These are phyloP conservation scores for Hippocampus abdominalis DNA, from an alignment of 2,113 vertebrate genomes.

Conservation along the genomic window DNA sequence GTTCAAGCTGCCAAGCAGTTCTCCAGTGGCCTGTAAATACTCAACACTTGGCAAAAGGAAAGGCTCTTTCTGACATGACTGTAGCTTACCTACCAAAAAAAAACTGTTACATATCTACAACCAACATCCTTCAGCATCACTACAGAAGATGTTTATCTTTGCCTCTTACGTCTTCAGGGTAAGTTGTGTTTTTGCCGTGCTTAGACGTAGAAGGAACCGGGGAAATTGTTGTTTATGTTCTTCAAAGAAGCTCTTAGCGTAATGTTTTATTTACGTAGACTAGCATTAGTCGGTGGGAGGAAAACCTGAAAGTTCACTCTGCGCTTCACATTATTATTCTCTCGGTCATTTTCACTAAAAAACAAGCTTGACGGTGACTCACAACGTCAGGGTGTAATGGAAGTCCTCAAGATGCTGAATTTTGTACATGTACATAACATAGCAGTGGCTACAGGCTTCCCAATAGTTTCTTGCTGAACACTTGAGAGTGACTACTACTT, in stretches of 20 bases:
- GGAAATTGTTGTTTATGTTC: conserved; percentile 60
- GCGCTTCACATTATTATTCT: conserved; percentile 10
- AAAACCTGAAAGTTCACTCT: not conserved
- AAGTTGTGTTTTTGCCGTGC: conserved; percentile 40
- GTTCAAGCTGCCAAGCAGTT: conserved; percentile 52
- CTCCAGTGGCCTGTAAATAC: conserved; percentile 65
- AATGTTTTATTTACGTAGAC: conserved; percentile 38
- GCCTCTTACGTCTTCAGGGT: conserved; percentile 36
- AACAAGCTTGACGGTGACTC: not conserved
- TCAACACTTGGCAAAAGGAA: conserved; percentile 56
- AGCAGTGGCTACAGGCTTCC: not conserved
- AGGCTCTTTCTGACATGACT: conserved; percentile 39
- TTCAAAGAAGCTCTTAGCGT: conserved; percentile 40
- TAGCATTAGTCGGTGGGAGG: conserved; percentile 4
- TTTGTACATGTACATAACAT: not conserved
- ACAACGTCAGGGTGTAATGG: not conserved
- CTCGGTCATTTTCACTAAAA: not conserved
- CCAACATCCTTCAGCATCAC: conserved; percentile 53
- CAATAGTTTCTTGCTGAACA: no score
- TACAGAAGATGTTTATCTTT: conserved; percentile 55
- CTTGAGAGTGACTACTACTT: no score
- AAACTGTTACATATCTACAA: conserved; percentile 23
- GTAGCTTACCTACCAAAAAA: conserved; percentile 32
- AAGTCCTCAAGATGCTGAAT: not conserved
- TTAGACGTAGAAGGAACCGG: conserved; percentile 29